Percentiles rank a stretch among this genome's conserved stretches.
phyloP scores from a whole-genome alignment of 2,797 vertebrate species.

The Champsocephalus gunnari region DNA sequence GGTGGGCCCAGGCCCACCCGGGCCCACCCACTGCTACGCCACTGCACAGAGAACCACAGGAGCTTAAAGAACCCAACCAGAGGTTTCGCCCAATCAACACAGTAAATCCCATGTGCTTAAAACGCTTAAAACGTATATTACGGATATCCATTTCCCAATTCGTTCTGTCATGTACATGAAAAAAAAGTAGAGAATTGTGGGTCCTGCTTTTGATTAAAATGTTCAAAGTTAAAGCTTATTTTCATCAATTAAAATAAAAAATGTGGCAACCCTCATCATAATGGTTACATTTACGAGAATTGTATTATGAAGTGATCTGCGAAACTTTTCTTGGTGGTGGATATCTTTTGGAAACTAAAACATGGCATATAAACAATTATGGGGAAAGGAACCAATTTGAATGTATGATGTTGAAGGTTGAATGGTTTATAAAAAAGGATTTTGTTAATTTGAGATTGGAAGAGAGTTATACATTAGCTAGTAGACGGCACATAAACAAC shows the following conservation, averaged over 20 bases:
- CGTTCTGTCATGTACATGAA: neutral
- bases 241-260: too few relatives aligned
- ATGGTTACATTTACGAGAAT: neutral
- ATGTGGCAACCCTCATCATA: too few relatives aligned
- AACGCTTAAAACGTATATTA: slow-evolving; percentile 11
- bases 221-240: too few relatives aligned
- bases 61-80: slow-evolving; percentile 7
- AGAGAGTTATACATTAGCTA: neutral
- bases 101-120: slow-evolving; percentile 9
- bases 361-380: neutral
- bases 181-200: too few relatives aligned
- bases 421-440: neutral
- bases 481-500: neutral
- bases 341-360: neutral
- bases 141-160: slow-evolving; percentile 7
- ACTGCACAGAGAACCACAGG: slow-evolving; percentile 25
- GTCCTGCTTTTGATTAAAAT: too few relatives aligned
- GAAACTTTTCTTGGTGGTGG: neutral
- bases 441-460: neutral
- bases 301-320: neutral
- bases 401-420: neutral
- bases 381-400: neutral
- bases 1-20: too few relatives aligned
- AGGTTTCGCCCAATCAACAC: slow-evolving; percentile 20
- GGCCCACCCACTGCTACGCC: too few relatives aligned